Conservation (phyloP, 2,888 invertebrate species). For the Carcina quercana region DNA sequence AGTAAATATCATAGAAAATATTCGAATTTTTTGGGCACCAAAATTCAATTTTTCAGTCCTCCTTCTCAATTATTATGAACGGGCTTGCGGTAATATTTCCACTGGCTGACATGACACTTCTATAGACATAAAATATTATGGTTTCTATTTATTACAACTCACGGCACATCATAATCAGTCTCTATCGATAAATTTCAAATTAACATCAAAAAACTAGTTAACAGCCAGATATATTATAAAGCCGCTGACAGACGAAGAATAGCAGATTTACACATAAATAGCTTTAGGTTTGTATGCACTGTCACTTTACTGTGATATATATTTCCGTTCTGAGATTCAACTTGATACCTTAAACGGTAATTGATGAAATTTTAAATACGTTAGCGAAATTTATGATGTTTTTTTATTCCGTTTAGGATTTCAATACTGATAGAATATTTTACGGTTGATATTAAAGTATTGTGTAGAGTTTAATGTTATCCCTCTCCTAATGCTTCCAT, state of each 20-base stretch:
- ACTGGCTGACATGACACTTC: no score
- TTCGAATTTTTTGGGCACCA: no score
- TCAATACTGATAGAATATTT: no score
- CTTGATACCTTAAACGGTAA: conserved; percentile 20
- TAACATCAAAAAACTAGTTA: conserved; percentile 24
- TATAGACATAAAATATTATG: no score
- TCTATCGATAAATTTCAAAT: conserved; percentile 24
- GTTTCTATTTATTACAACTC: no score
- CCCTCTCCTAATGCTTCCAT: no score
- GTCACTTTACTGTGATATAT: conserved; percentile 41
- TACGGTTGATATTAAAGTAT: no score
- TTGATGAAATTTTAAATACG: conserved; percentile 31
- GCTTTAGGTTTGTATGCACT: conserved; percentile 40
- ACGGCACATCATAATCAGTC: conserved; percentile 28
- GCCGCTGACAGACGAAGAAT: conserved; percentile 16
- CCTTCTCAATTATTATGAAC: no score
- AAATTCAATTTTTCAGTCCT: no score
- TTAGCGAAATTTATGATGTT: conserved; percentile 28
- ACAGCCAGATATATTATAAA: conserved; percentile 15
- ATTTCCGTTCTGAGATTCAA: conserved; percentile 17
- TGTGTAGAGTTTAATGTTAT: no score
- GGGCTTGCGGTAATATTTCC: no score
- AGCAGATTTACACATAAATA: conserved; percentile 43
- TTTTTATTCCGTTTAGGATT: conserved; percentile 17
- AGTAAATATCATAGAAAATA: no score